Evolutionary conservation across 2,797 vertebrate species (phyloP).

Genomic region (Tympanoctomys barrerae): DNA sequence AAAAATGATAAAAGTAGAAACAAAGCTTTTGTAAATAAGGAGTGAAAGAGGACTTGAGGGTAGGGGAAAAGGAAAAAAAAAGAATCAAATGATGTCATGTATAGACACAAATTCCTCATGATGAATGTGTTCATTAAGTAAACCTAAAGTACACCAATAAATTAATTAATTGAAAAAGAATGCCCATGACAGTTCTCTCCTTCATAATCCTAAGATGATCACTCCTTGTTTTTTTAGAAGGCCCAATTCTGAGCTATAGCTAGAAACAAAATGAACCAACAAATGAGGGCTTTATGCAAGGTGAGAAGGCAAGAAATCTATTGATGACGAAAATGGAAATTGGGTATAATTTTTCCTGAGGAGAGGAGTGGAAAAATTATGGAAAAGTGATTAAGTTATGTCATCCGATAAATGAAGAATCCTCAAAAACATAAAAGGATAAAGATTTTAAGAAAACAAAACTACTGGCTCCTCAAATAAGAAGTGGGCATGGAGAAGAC

Average conservation of each 20-base stretch:
- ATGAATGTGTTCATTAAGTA: too few species aligned
- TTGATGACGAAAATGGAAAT: conserved; percentile 39
- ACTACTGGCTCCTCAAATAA: background rate
- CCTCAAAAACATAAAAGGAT: background rate
- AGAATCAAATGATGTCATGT: too few species aligned
- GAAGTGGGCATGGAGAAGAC: background rate
- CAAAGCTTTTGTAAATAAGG: too few species aligned
- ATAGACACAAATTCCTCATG: too few species aligned
- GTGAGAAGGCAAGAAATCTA: background rate
- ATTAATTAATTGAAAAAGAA: too few species aligned
- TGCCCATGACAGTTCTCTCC: too few species aligned
- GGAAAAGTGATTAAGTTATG: background rate
- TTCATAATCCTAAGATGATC: background rate
- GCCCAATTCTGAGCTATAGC: background rate
- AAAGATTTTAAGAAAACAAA: conserved; percentile 6
- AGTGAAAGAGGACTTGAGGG: too few species aligned
- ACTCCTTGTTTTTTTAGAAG: background rate
- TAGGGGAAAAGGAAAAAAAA: too few species aligned
- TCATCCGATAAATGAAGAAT: background rate
- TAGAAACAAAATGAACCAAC: background rate
- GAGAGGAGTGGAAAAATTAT: background rate
- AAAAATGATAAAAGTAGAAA: too few species aligned
- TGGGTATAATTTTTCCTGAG: background rate
- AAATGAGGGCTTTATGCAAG: background rate
- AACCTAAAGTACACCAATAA: too few species aligned